phyloP scores from a whole-genome alignment of 2,797 vertebrate genomes.

The Pygocentrus nattereri region DNA sequence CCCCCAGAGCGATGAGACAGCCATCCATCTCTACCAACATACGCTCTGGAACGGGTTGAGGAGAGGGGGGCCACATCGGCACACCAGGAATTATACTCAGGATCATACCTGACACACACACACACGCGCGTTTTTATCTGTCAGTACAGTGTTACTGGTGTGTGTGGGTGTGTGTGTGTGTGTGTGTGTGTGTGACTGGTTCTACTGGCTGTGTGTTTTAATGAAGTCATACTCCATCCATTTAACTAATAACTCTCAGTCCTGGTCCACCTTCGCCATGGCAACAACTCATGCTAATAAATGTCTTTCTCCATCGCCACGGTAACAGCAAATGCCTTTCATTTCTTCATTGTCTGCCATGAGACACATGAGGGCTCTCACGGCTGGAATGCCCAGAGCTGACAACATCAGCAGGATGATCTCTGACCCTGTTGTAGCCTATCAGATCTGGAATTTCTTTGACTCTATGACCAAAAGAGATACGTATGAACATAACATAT shows the following conservation, averaged over 20 bases:
- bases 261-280: conserved; percentile 10
- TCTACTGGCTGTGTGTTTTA: background rate
- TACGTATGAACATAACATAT: background rate
- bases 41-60: conserved; percentile 56
- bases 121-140: background rate
- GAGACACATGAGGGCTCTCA: background rate
- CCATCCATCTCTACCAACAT: conserved; percentile 56
- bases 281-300: background rate
- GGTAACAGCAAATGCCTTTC: background rate
- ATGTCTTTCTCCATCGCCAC: background rate
- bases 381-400: background rate
- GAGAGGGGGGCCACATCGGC: conserved; percentile 52
- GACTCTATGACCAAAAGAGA: too few relatives aligned
- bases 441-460: background rate
- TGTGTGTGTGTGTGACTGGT: background rate
- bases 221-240: background rate
- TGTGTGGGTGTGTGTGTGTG: background rate
- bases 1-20: conserved; percentile 59
- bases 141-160: background rate
- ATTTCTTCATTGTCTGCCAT: background rate
- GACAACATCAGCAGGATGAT: background rate
- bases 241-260: background rate
- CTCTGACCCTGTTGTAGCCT: background rate
- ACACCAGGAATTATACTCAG: conserved; percentile 59
- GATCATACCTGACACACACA: conserved; percentile 60